Evolutionary conservation across 2,888 invertebrate species (phyloP).

Genomic region (Matsumyia berberina): DNA sequence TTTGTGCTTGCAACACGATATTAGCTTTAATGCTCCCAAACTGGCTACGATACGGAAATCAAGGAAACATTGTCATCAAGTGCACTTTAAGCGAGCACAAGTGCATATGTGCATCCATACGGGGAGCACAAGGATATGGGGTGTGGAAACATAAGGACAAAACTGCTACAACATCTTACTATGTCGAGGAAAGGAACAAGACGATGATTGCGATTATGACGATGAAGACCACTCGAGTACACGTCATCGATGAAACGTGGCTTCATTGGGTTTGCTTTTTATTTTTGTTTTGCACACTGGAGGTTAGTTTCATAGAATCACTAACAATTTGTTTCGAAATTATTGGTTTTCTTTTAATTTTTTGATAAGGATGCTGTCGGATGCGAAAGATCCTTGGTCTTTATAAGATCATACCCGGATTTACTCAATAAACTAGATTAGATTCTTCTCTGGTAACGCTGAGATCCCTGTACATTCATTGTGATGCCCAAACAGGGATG

Average conservation of each 20-base stretch:
- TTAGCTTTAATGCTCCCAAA: constrained; percentile 54
- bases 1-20: constrained; percentile 49
- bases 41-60: constrained; percentile 41
- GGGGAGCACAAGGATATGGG: not conserved
- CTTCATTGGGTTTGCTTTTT: constrained; percentile 2
- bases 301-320: constrained; percentile 33
- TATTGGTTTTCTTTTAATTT: constrained; percentile 27
- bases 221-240: constrained; percentile 61
- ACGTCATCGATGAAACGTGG: constrained; percentile 68
- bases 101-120: constrained; percentile 1
- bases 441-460: too few relatives aligned
- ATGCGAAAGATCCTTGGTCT: too few relatives aligned
- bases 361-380: too few relatives aligned
- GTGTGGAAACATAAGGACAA: constrained; percentile 55
- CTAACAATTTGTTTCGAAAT: not conserved
- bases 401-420: too few relatives aligned
- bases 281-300: constrained; percentile 9
- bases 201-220: constrained; percentile 50
- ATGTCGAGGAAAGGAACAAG: constrained; percentile 45
- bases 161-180: constrained; percentile 70
- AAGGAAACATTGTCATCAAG: constrained; percentile 65
- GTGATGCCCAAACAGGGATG: too few relatives aligned
- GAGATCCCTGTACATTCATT: too few relatives aligned
- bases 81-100: constrained; percentile 47
- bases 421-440: too few relatives aligned